Conservation (phyloP, 2,113 vertebrate species). For the Toxotes chatareus region DNA sequence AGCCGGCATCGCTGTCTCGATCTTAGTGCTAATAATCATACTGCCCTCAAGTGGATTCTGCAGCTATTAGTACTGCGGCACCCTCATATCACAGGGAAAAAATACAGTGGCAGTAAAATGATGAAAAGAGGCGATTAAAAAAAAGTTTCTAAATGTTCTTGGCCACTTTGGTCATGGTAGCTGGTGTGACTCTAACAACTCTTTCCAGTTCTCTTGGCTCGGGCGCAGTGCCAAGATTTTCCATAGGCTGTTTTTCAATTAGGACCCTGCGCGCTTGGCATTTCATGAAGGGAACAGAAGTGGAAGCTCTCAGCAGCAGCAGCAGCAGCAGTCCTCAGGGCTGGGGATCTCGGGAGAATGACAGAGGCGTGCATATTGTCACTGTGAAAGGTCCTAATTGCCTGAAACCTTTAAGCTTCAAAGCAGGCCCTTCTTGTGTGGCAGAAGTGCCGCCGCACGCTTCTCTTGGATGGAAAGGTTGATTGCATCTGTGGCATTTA, state of each 20-base stretch:
- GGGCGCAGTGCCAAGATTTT: constrained; percentile 53
- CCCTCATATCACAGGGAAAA: constrained; percentile 16
- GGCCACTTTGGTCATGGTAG: constrained; percentile 65
- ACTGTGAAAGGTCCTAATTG: constrained; percentile 72
- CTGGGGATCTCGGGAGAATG: constrained; percentile 39
- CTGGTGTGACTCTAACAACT: constrained; percentile 64
- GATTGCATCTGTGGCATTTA: constrained; percentile 77
- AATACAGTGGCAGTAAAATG: constrained; percentile 50
- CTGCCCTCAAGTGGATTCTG: constrained; percentile 74
- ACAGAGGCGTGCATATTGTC: constrained; percentile 76
- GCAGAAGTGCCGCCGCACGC: constrained; percentile 43
- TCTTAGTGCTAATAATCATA: constrained; percentile 46
- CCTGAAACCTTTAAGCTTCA: constrained; percentile 70
- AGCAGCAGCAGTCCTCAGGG: constrained; percentile 30
- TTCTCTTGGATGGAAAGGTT: constrained; percentile 66
- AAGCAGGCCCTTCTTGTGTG: constrained; percentile 68
- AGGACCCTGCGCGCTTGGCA: constrained; percentile 58
- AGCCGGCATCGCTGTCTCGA: constrained; percentile 24
- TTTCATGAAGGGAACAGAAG: constrained; percentile 59
- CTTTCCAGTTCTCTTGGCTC: constrained; percentile 60
- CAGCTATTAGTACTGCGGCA: constrained; percentile 5
- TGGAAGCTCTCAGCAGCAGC: constrained; percentile 49
- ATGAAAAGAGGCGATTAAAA: constrained; percentile 63
- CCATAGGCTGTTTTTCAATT: constrained; percentile 67
- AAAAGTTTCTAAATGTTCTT: constrained; percentile 51